Evolutionary conservation across 2,113 vertebrate species (phyloP).

Genomic region (Tetrax tetrax): DNA sequence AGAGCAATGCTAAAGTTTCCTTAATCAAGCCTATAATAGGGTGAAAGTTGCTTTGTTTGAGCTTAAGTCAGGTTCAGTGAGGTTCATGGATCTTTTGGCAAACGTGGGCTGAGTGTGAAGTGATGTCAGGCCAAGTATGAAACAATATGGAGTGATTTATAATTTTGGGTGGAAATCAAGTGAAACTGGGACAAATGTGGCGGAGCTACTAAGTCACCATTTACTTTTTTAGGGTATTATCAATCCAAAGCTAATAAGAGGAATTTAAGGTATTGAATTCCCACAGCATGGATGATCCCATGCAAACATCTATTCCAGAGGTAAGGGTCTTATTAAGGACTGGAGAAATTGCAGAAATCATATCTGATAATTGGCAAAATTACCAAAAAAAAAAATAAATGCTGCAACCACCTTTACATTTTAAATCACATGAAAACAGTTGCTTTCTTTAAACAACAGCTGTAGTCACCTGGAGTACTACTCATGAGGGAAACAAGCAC

Average conservation of each 20-base stretch:
- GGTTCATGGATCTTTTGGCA: background rate
- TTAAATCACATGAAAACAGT: background rate
- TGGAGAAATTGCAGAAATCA: background rate
- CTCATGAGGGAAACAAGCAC: background rate
- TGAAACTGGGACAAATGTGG: background rate
- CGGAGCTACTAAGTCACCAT: background rate
- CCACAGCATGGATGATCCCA: background rate
- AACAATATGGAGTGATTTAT: background rate
- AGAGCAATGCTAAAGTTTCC: slow-evolving; percentile 1
- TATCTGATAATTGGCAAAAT: background rate
- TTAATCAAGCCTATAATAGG: background rate
- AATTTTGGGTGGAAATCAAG: background rate
- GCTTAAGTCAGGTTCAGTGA: background rate
- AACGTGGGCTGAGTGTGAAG: background rate
- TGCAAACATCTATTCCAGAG: background rate
- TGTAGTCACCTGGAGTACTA: slow-evolving; percentile 33
- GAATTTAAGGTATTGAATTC: background rate
- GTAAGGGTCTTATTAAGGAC: background rate
- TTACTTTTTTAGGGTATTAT: background rate
- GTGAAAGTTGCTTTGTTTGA: slow-evolving; percentile 26
- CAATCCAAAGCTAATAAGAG: background rate
- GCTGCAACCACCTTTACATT: background rate
- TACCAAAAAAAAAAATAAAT: background rate
- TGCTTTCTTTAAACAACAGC: background rate
- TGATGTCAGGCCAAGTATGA: background rate